Evolutionary conservation across 2,888 invertebrate species (phyloP), one percentile per base, ranked within the genome.

Genomic region (Gastracanthus pulcherrimus): DNA sequence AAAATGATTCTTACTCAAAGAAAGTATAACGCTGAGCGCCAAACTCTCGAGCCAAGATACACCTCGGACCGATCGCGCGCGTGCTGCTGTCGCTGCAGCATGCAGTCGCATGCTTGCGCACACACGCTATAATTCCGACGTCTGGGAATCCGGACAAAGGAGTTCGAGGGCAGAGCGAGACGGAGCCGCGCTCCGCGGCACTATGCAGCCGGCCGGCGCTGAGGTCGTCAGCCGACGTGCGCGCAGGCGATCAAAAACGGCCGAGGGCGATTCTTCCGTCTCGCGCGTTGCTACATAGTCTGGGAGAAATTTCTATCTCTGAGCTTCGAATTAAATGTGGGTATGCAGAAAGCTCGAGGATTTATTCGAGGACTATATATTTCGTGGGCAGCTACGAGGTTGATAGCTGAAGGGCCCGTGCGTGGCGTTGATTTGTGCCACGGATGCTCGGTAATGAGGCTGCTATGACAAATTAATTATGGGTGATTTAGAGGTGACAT

Each of bases 101-200:
- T 7, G 9, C 62, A 31, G 29, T 62, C 76, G n/a, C n/a, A n/a
- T n/a, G n/a, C n/a, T n/a, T n/a, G 55, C 34, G 31, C n/a, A 19
- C 23, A 0, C 26, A 19, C 55, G 23, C 11, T 55, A 29, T 81
- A n/a, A 83, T 80, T 80, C 72, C 86, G 81, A 84, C 83, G 88
- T 87, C 86, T 87, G 86, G 84, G 85, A 86, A 87, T 86, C 84
- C 85, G 86, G 83, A 88, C 88, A 88, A 88, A 89, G 88, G 85
- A 88, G 85, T 83, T 81, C 75, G 85, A 84, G 82, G 82, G 80
- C 72, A 80, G 36, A 31, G 36, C 34, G 36, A 51, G 36, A 45
- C 45, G 36, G 55, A 36, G 76, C 55, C n/a, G 82, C 69, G 75
- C 76, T 74, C 74, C 80, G n/a, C n/a, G n/a, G n/a, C n/a, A n/a